Evolutionary conservation across 2,888 invertebrate genomes (phyloP).

Genomic region (Drosophila anceps): DNA sequence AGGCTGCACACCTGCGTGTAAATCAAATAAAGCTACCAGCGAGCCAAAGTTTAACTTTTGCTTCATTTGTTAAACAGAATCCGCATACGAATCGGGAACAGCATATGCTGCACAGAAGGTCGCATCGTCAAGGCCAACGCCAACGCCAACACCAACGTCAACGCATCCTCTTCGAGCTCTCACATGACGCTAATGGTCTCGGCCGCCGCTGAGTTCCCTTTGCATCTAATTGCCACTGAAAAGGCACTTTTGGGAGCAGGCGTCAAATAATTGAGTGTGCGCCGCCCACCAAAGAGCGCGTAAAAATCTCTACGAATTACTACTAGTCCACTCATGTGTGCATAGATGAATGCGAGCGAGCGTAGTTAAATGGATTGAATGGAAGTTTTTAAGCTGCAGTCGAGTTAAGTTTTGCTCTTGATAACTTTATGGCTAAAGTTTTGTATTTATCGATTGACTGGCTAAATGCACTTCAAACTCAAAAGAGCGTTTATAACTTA

Average conservation of each 20-base stretch:
- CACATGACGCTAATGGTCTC: slow-evolving; percentile 39
- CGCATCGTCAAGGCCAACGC: slow-evolving; percentile 35
- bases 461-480: not conserved
- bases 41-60: slow-evolving; percentile 64
- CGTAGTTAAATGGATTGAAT: not conserved
- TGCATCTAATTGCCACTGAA: slow-evolving; percentile 33
- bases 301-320: slow-evolving; percentile 10
- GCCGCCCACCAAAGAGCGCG: not conserved
- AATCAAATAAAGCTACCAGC: slow-evolving; percentile 65
- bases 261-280: slow-evolving; percentile 38
- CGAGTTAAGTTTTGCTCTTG: slow-evolving; percentile 21
- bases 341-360: not conserved
- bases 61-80: slow-evolving; percentile 72
- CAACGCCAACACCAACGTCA: slow-evolving; percentile 7
- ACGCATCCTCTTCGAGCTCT: slow-evolving; percentile 36
- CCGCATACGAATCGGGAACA: slow-evolving; percentile 28
- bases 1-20: slow-evolving; percentile 44
- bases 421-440: slow-evolving; percentile 50
- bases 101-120: slow-evolving; percentile 44
- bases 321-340: slow-evolving; percentile 5
- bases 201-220: slow-evolving; percentile 5
- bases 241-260: not conserved
- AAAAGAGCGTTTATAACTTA: not conserved
- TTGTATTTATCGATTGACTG: slow-evolving; percentile 14
- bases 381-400: not conserved